Conservation (phyloP, 2,113 vertebrate genomes). For the Heptranchias perlo region DNA sequence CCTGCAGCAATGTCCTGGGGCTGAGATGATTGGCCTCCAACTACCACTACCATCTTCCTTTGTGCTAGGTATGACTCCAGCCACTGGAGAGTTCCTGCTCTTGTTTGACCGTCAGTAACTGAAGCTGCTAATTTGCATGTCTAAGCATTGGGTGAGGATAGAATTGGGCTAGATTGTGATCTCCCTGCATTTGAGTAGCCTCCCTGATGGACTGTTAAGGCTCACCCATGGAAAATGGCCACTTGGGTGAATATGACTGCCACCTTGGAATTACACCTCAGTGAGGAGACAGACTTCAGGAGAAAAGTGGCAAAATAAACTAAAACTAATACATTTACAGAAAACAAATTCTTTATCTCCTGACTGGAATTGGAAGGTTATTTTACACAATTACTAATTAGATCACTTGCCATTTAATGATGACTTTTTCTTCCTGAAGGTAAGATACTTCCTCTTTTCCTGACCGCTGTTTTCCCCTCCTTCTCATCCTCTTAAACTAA, state of each 20-base stretch:
- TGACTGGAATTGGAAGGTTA: neutral
- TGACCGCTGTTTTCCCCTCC: neutral
- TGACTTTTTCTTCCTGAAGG: neutral
- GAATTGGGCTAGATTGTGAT: neutral
- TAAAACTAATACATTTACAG: neutral
- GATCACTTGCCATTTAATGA: neutral
- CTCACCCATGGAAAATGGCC: neutral
- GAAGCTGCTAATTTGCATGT: neutral
- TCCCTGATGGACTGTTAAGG: neutral
- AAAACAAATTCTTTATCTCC: neutral
- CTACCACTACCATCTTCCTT: no score
- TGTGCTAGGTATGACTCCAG: no score
- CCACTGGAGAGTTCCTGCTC: no score
- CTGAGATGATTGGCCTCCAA: no score
- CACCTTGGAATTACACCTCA: neutral
- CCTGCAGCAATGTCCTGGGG: no score
- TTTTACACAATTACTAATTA: neutral
- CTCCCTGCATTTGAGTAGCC: neutral
- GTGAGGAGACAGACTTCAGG: neutral
- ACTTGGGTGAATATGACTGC: neutral
- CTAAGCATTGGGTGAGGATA: neutral
- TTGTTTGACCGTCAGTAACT: neutral
- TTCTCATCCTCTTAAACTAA: neutral
- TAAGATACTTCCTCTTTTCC: neutral
- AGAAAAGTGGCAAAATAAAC: neutral